Conservation (phyloP, 2,113 vertebrate genomes). For the Urocitellus parryii region DNA sequence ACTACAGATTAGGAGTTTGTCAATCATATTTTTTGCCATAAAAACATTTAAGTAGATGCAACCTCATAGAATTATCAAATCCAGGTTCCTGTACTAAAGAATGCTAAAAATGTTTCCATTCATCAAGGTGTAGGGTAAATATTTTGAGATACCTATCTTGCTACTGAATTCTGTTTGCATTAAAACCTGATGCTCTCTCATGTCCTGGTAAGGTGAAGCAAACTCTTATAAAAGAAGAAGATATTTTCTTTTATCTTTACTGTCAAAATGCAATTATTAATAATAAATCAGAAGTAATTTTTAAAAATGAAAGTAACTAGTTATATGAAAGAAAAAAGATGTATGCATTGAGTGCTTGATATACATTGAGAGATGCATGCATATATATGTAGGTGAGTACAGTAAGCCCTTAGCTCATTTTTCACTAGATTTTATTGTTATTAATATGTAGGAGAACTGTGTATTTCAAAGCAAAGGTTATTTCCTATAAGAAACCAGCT, state of each 20-base stretch:
- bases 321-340: not conserved
- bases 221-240: not conserved
- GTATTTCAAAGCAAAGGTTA: slow-evolving; percentile 18
- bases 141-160: not conserved
- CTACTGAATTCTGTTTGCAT: not conserved
- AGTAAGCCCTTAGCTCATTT: not conserved
- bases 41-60: not conserved
- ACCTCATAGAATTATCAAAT: not conserved
- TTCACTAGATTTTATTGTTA: not conserved
- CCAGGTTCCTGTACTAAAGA: not conserved
- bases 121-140: not conserved
- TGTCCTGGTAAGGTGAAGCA: not conserved
- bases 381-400: not conserved
- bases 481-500: not conserved
- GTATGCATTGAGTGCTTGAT: not conserved
- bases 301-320: not conserved
- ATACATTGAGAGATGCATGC: not conserved
- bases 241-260: not conserved
- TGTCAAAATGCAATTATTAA: not conserved
- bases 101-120: not conserved
- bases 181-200: not conserved
- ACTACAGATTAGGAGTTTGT: not conserved
- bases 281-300: not conserved
- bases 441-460: not conserved
- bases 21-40: not conserved